These are phyloP conservation scores for Ciconia nigra DNA, from an alignment of 2,797 vertebrate species.

Conservation along the genomic window DNA sequence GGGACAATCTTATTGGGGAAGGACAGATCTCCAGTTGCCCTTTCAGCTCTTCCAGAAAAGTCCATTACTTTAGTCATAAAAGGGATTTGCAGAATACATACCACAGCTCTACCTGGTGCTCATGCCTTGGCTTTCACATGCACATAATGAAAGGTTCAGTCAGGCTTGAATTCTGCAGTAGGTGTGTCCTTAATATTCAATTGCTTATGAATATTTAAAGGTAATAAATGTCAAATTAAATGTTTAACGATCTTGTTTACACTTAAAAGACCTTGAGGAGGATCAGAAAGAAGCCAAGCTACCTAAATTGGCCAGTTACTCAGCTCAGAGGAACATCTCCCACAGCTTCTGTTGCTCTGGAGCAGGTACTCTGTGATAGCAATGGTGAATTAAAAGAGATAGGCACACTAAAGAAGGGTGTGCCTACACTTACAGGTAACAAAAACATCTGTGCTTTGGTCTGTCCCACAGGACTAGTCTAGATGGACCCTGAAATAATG, in stretches of 20 bases:
- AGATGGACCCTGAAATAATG: background rate
- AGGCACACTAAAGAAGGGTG: background rate
- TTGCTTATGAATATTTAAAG: slow-evolving; percentile 75
- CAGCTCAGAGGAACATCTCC: background rate
- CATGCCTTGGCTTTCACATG: background rate
- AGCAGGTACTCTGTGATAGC: background rate
- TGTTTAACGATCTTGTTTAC: slow-evolving; percentile 75
- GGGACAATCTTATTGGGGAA: background rate
- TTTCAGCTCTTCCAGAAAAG: background rate
- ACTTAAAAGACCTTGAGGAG: slow-evolving; percentile 73
- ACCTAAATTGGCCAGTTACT: background rate
- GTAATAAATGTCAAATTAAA: slow-evolving; percentile 75
- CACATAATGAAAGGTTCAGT: background rate
- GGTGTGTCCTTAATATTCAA: slow-evolving; percentile 59
- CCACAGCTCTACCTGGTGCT: background rate
- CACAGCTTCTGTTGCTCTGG: background rate
- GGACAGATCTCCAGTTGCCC: background rate
- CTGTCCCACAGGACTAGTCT: background rate
- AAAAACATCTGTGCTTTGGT: background rate
- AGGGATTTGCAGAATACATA: background rate
- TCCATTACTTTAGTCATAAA: background rate
- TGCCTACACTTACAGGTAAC: background rate
- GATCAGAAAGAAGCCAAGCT: slow-evolving; percentile 25
- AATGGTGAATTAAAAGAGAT: background rate
- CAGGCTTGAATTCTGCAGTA: slow-evolving; percentile 19